phyloP scores from a whole-genome alignment of 2,113 vertebrate genomes.

The Eira barbara region DNA sequence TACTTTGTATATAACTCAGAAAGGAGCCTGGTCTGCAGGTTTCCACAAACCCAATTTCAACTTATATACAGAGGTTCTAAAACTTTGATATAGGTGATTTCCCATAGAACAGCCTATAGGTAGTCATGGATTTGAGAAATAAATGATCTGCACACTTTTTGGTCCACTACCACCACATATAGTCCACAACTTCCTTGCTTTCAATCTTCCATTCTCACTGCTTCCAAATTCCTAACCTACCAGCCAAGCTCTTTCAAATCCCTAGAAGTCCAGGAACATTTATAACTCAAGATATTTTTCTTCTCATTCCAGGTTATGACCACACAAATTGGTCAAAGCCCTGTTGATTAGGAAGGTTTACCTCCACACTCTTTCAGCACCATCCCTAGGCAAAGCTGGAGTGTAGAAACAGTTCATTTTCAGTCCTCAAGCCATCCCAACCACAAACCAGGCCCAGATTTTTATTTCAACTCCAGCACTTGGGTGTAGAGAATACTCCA shows the following conservation, averaged over 20 bases:
- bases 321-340: background rate
- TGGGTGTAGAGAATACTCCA: background rate
- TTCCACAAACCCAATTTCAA: background rate
- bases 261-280: background rate
- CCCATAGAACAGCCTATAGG: background rate
- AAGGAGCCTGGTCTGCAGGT: background rate
- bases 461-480: background rate
- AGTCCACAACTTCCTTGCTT: background rate
- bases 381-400: rapidly evolving
- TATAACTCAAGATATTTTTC: background rate
- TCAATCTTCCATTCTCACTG: background rate
- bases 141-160: background rate
- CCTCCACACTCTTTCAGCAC: background rate
- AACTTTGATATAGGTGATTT: background rate
- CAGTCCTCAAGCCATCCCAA: background rate
- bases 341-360: background rate
- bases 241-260: background rate
- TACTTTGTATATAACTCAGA: background rate
- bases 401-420: background rate
- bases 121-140: background rate
- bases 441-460: background rate
- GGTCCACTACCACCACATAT: background rate
- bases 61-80: background rate
- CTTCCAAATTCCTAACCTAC: background rate
- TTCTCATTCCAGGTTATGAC: background rate